Percentiles rank a stretch among this genome's conserved stretches.
Conservation (phyloP, 2,797 vertebrate species). For the Leptodactylus fallax region DNA sequence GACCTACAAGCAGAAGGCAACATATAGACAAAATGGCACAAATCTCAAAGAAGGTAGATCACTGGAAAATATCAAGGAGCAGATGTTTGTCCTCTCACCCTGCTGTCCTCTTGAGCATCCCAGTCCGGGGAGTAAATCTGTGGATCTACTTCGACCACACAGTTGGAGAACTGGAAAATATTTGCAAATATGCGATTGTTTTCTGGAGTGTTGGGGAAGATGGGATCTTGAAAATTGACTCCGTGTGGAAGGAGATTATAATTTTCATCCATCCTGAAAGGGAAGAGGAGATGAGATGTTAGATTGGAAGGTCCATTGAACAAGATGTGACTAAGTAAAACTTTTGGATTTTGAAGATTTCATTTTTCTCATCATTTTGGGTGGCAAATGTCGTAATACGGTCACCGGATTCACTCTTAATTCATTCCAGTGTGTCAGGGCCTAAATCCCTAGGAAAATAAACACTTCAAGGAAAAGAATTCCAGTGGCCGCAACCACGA, state of each 20-base stretch:
- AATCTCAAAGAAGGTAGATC: not conserved
- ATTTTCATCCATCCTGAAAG: constrained; percentile 83
- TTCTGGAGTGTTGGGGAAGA: constrained; percentile 82
- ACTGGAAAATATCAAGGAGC: not conserved
- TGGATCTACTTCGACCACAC: constrained; percentile 79
- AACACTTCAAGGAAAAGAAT: not conserved
- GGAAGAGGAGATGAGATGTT: not conserved
- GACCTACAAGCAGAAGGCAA: not conserved
- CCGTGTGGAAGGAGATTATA: constrained; percentile 85
- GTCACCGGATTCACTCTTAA: not conserved
- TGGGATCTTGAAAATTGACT: constrained; percentile 86
- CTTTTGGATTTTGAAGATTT: too few species aligned
- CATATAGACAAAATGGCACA: not conserved
- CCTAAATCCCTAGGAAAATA: not conserved
- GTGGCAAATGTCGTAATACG: not conserved
- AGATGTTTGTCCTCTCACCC: constrained; percentile 72
- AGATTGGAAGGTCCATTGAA: not conserved
- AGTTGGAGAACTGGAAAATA: constrained; percentile 88
- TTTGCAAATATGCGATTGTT: constrained; percentile 83
- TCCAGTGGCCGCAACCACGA: not conserved
- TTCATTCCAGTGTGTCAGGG: not conserved
- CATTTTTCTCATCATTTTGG: not conserved
- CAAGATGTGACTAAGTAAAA: not conserved
- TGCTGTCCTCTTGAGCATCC: constrained; percentile 84
- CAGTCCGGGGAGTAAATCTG: constrained; percentile 81